phyloP scores from a whole-genome alignment of 2,113 vertebrate genomes.

The human (Homo sapiens) region GRCh38 chr11:133815001-133815500 shows the following conservation, averaged over 20 bases:
- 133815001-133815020: conserved; percentile 28
- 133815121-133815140: neutral
- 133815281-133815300: neutral
- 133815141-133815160: neutral
- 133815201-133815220: neutral
- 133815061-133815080: neutral
- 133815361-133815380: neutral
- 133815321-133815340: neutral
- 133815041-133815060: neutral
- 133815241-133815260: neutral
- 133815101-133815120: fast-evolving
- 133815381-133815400: neutral
- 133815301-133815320: neutral
- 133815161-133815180: neutral
- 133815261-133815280: neutral
- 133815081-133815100: neutral
- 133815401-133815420: neutral
- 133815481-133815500: neutral
- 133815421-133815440: neutral
- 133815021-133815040: conserved; percentile 40
- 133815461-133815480: neutral
- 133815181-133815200: neutral
- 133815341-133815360: neutral
- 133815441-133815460: neutral
- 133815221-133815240: neutral